Base-by-base conservation (phyloP, 2,888 invertebrate genomes). In the Dione vanillae region DNA sequence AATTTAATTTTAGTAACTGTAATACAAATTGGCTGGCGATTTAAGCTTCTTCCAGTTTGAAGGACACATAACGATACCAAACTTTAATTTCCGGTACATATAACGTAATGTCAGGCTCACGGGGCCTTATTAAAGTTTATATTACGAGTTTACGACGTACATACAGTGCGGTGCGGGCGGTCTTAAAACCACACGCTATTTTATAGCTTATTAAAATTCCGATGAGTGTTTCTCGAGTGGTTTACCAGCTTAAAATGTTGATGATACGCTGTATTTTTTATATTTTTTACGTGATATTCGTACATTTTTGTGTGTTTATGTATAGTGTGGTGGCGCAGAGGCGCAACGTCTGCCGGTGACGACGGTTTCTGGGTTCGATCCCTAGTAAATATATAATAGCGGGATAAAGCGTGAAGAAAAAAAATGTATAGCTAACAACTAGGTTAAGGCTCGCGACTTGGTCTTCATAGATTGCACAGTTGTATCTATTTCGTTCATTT, bases 201-300 rank as follows among this genome's bases (percentile, higher is more conserved):
- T 69, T 58, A 69, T 65, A 41, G 64, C 47, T 65, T 69, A 69
- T 69, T 69, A 69, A 69, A 69, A 69, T 69, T 49, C 52, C 52
- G 2, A 52, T 41, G 62, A 41, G 19, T 52, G 41, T 40, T 59
- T 59, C 40, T 19, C n/a, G 83, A 67, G 88, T 87, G 47, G 37
- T 16, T 35, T 16, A 11, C 16, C 9, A 16, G 61, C 27, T 35
- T 35, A 43, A 61, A 16, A n/a, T 56, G 37, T 37, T 37, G 37
- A 54, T 54, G 37, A 37, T 54, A 37, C 9, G 35, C 10, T 37
- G 10, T 20, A 0, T 19, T 59, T 41, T 41, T 16, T 0, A 40
- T 16, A 35, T 16, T 16, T 37, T 10, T 49, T 49, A 10, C 40
- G 40, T 40, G 11, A 10, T 8, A 3, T 11, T 40, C 37, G 8